Evolutionary conservation across 2,888 invertebrate genomes (phyloP).

Genomic region (Herminia tarsipennalis): DNA sequence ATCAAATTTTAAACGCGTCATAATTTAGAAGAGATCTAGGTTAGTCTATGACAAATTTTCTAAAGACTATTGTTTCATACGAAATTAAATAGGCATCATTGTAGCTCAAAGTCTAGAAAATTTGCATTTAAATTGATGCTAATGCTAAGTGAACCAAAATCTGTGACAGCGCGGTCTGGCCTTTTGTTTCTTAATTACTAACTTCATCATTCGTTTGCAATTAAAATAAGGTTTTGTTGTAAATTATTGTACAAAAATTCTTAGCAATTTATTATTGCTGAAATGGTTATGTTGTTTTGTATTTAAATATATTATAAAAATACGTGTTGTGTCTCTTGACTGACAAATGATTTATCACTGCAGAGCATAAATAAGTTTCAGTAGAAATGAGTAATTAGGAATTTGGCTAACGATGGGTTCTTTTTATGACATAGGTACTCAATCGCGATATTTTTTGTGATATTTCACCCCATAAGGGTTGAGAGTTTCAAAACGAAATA

Average conservation of each 20-base stretch:
- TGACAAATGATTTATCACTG: too few species aligned
- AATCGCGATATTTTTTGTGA: too few species aligned
- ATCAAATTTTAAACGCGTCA: too few species aligned
- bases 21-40: too few species aligned
- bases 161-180: constrained; percentile 2
- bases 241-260: background rate
- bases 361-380: too few species aligned
- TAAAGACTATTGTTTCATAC: constrained; percentile 3
- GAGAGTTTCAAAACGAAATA: too few species aligned
- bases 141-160: constrained; percentile 9
- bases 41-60: too few species aligned
- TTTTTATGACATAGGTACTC: too few species aligned
- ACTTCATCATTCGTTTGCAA: background rate
- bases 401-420: too few species aligned
- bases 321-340: too few species aligned
- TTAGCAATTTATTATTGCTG: background rate
- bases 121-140: constrained; percentile 18
- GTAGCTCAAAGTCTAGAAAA: constrained; percentile 7
- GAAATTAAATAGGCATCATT: constrained; percentile 7
- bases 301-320: background rate
- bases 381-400: too few species aligned
- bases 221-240: constrained; percentile 13
- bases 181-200: constrained; percentile 8
- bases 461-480: too few species aligned
- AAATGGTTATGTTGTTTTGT: background rate